Evolutionary conservation across 1,140 invertebrate species (phyloP), one percentile per base, ranked within the genome.

Genomic region (Drosophila grimshawi): DNA sequence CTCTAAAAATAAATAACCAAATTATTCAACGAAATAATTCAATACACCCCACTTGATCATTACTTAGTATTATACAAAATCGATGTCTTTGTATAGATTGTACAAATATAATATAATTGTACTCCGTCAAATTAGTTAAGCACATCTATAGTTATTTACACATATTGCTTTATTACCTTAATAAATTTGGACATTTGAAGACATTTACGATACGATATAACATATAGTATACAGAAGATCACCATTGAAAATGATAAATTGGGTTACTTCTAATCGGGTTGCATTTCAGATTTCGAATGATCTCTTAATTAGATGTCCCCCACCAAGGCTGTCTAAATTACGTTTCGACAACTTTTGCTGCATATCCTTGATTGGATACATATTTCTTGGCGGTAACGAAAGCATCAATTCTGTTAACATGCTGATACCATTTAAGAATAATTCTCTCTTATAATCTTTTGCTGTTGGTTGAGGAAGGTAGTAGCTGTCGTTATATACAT

Each of bases 281-380:
- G 6, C 39, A n/a, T 8, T n/a, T 43, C 5, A 43, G 39, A 43
- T 43, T 0, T 43, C 39, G 39, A n/a, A 43, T n/a, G 55, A 48
- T 67, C 78, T 74, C 27, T 86, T 86, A 19, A 86, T 86, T 33
- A 86, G 63, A 51, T 86, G 83, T 4, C 83, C 83, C 55, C 83
- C 83, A 33, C 83, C 83, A 75, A 86, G 76, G 61, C 83, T 86
- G 60, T 86, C 83, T 63, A 86, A 71, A 43, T 76, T 81, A 11
- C 83, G 83, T 59, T 86, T 86, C 2, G 60, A 64, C 43, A 77
- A 43, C 39, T 43, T 43, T 43, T 43, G 39, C 10, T 43, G 39
- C 39, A 43, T 43, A 4, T 8, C 19, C 19, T 4, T n/a, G 39
- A 2, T 45, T 4, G 30, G 30, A 33, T 60, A 35, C 32, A 29